Base-by-base conservation (phyloP, 2,888 invertebrate species). In the Sicus ferrugineus region DNA sequence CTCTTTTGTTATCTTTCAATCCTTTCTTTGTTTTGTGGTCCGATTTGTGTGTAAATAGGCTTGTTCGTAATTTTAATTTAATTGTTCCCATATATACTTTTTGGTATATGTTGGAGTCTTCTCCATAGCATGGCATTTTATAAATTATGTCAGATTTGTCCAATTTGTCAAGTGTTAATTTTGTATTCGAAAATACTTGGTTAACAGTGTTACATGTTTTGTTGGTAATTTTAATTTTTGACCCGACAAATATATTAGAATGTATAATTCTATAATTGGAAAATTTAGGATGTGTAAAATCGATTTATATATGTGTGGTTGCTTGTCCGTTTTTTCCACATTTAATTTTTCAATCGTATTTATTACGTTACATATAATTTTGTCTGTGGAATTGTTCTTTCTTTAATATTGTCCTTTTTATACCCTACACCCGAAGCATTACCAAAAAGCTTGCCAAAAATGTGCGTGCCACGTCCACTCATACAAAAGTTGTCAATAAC, bases 91-190 rank as follows among this genome's bases (percentile, higher is more conserved):
- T 19, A 38, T 38, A 61, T 34, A 61, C 23, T 21, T 16, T 61
- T 14, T 34, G 7, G 1, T 34, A 61, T 61, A 19, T 38, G 16
- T 61, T 11, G 31, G 16, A 19, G 6, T 7, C 4, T 9, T 38
- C 38, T 9, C 62, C 62, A 16, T 61, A 34, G 38, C 34, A 61
- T 6, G 31, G 26, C 5, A 61, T 31, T 31, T 61, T 26, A 21
- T 61, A 61, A 11, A 61, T 31, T 38, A 61, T 16, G 38, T 61
- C 21, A 11, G 62, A 61, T 61, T 61, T 61, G 38, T 61, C 62
- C 34, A 30, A 9, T 16, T 31, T 38, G 31, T 31, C 26, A 11
- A 61, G 7, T 31, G 6, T 61, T 19, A 34, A 14, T 61, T 61
- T 61, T 19, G 34, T 61, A 34, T 38, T 61, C 7, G 34, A 11